Percentiles rank a stretch among this genome's conserved stretches.
These are phyloP conservation scores for Odocoileus virginianus DNA, from an alignment of 2,113 vertebrate species.

Conservation along the genomic window DNA sequence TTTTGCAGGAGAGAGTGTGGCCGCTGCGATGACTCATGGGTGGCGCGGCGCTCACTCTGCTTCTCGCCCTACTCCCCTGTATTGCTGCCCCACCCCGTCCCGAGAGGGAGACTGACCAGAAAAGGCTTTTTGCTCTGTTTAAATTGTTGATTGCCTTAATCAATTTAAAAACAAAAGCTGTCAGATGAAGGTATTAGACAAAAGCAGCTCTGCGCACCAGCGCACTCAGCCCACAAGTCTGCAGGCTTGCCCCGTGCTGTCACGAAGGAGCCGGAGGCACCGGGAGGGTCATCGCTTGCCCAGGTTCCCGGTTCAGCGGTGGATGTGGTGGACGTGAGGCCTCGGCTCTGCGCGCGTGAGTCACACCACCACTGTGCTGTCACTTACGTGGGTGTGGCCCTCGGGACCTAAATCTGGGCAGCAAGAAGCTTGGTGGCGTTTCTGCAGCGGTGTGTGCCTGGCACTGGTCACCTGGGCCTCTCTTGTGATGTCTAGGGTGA, in stretches of 20 bases:
- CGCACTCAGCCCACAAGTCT: background rate
- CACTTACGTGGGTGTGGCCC: rapidly evolving
- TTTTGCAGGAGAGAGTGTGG: rapidly evolving
- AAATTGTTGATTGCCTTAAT: background rate
- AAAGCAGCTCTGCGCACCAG: background rate
- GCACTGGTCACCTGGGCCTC: background rate
- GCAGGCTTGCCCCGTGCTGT: rapidly evolving
- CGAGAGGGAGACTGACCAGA: background rate
- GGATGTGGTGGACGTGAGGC: rapidly evolving
- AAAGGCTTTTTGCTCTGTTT: background rate
- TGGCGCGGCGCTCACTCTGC: rapidly evolving
- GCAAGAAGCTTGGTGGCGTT: background rate
- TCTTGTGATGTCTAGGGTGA: background rate
- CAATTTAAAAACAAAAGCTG: background rate
- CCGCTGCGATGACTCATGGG: rapidly evolving
- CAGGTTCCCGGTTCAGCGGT: rapidly evolving
- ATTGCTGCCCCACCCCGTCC: background rate
- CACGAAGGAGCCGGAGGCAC: background rate
- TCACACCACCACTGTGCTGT: rapidly evolving
- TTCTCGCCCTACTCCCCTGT: background rate
- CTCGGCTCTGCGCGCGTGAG: rapidly evolving
- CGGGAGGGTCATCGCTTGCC: rapidly evolving
- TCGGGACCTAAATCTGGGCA: no score
- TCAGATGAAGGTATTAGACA: background rate
- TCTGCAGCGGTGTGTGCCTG: background rate